Percentiles rank a stretch among this genome's conserved stretches.
Evolutionary conservation across 2,113 vertebrate genomes (phyloP).

Genomic region (Saimiri boliviensis): DNA sequence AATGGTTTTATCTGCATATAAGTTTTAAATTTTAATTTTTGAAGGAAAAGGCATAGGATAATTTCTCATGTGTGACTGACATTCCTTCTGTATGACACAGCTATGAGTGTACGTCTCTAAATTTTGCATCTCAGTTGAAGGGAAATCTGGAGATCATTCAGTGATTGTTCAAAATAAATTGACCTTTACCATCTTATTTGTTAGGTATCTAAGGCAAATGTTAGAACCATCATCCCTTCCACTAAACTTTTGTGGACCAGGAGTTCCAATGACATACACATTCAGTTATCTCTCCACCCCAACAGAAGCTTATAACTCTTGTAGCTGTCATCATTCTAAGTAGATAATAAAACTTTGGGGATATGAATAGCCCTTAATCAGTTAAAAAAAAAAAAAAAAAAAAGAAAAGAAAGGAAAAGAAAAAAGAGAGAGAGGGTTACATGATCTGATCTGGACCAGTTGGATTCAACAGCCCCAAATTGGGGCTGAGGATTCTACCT

Average conservation of each 20-base stretch:
- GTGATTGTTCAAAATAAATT: slow-evolving; percentile 36
- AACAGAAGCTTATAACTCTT: not conserved
- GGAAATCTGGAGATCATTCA: not conserved
- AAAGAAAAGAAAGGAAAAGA: no score
- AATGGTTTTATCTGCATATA: not conserved
- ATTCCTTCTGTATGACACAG: not conserved
- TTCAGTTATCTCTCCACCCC: not conserved
- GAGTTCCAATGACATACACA: not conserved
- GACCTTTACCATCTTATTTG: not conserved
- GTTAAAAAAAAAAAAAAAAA: slow-evolving; percentile 16
- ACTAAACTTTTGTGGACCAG: not conserved
- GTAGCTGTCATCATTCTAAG: not conserved
- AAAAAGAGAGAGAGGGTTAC: no score
- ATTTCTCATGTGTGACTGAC: not conserved
- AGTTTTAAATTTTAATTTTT: slow-evolving; percentile 1
- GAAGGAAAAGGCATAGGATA: not conserved
- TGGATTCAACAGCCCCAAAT: not conserved
- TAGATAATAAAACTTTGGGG: not conserved
- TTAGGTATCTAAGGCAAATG: not conserved
- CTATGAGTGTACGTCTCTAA: not conserved
- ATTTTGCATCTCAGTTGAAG: not conserved
- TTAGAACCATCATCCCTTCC: not conserved
- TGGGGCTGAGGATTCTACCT: not conserved
- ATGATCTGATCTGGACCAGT: not conserved
- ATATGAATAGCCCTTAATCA: not conserved